phyloP scores from a whole-genome alignment of 2,888 invertebrate genomes.

The Glyphotaelius pellucidus region DNA sequence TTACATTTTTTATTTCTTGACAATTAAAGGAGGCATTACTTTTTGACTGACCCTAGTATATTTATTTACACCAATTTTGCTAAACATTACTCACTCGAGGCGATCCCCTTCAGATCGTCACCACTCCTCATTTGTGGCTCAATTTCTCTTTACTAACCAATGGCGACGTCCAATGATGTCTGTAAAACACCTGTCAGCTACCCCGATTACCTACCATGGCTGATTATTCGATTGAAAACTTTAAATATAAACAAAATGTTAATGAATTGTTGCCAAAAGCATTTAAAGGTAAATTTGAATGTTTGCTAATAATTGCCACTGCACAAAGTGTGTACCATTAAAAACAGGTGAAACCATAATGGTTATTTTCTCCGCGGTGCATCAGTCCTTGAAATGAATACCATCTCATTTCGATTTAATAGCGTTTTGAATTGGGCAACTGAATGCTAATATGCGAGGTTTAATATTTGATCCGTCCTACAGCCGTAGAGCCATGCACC shows the following conservation, averaged over 20 bases:
- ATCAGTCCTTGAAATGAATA: not conserved
- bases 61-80: not conserved
- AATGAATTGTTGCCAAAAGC: not conserved
- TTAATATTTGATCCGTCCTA: not conserved
- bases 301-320: not conserved
- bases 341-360: not conserved
- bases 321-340: not conserved
- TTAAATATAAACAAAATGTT: not conserved
- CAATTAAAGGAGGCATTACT: too few relatives aligned
- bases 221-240: not conserved
- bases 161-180: not conserved
- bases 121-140: not conserved
- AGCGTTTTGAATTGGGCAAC: not conserved
- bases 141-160: not conserved
- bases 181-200: not conserved
- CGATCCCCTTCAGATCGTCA: too few relatives aligned
- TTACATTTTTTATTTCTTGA: too few relatives aligned
- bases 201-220: not conserved
- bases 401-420: not conserved
- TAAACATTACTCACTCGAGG: not conserved
- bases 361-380: not conserved
- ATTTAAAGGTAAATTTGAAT: not conserved
- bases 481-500: not conserved
- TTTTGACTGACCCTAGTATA: too few relatives aligned
- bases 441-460: not conserved